Base-by-base conservation (phyloP, 2,797 vertebrate species). In the Petrocephalus schoutedeni region DNA sequence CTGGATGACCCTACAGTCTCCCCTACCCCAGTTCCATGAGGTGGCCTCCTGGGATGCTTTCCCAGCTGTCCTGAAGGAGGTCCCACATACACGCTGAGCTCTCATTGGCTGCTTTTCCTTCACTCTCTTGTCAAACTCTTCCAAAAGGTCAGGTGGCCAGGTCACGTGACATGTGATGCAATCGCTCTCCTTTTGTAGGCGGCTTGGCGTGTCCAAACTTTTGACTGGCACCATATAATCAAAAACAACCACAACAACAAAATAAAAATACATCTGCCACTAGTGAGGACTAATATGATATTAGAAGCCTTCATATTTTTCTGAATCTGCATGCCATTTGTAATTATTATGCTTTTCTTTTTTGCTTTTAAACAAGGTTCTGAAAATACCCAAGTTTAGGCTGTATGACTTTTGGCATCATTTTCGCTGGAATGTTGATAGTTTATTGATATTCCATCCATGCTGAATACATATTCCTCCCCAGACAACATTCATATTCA, bases 401-500 rank as follows among this genome's bases (percentile, higher is more conserved):
- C 49, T 56, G 14, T 16, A 14, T 71, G 49, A 71, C 57, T 84
- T 85, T 84, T 61, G 58, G 36, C 41, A 14, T 86, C 36, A 1
- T 64, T 86, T 67, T 57, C 80, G 84, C 21, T 82, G 82, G 80
- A 19, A 41, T 67, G 58, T 56, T 54, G 80, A 85, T 54, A 80
- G 56, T 77, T 23, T 80, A 57, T 87, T 80, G 59, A 87, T 71
- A 71, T 71, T 87, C 61, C 12, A n/a, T 23, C 67, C 53, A 21
- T 57, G 32, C 67, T 57, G 87, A 54, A 71, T 21, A 58, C 67
- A 56, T 41, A 80, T 82, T 19, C 67, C 4, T 74, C 71, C 87
- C 51, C 49, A 77, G 32, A 80, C 71, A 82, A 41, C 67, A 58
- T 80, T 77, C 77, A 80, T 80, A 57, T 74, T 80, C 67, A 82